Evolutionary conservation across 2,797 vertebrate species (phyloP), one percentile per base, ranked within the genome.

Genomic region (Arnoldichthys spilopterus): DNA sequence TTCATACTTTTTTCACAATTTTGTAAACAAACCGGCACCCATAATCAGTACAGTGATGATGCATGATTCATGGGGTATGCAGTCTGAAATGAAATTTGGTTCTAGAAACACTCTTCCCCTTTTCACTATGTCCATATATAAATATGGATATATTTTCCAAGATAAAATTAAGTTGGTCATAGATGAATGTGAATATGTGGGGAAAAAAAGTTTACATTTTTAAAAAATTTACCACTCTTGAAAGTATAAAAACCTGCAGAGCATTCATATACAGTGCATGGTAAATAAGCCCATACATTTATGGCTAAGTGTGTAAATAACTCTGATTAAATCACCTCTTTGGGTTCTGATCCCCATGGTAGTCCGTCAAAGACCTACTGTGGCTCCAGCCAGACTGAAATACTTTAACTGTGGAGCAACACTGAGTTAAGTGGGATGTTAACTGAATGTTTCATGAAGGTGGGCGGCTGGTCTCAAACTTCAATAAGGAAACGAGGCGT

Each of bases 391-490:
- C 7, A 37, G n/a, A 13, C 37, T 66, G 34, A 40, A 24, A 24
- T 45, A 2, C 9, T 43, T 47, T 67, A 30, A 28, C 22, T 56
- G 34, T 11, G 43, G 40, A 73, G 53, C 40, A 34, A 24, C 53
- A 1, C 5, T 22, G 40, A 49, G 6, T 58, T 76, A 68, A 59
- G 73, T 79, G 70, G 84, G 77, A 11, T 79, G 81, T 59, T 51
- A 76, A 77, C 70, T 91, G 79, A 90, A 90, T 90, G 86, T 90
- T 92, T 91, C 83, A 91, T 92, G 88, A 90, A 85, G 43, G 81
- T 90, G 88, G 83, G 86, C 85, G 90, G 85, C 74, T 73, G 54
- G 77, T 72, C 67, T 76, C 51, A 87, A 69, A 75, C 80, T 76
- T 90, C 84, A 87, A 84, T 63, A 70, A 88, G 81, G 77, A 82